A percentile compares a stretch with the other conserved stretches of the same genome.
Evolutionary conservation across 2,888 invertebrate genomes (phyloP).

Genomic region (Lasioglossum oenotherae): DNA sequence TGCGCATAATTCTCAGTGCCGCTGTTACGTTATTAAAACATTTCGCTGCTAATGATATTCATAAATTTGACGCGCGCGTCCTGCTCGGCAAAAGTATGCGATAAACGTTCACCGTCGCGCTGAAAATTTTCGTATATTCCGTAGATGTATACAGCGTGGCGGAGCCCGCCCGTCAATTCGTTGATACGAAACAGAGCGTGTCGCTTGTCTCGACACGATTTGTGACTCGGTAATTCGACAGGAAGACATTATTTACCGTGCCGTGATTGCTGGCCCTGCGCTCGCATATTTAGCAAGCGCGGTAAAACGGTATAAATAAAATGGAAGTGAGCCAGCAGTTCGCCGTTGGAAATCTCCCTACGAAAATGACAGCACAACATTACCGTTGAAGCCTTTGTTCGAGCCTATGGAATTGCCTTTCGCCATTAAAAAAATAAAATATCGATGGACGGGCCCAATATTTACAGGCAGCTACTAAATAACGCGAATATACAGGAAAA

Average conservation of each 20-base stretch:
- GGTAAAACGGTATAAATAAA: conserved; percentile 62
- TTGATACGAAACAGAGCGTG: conserved; percentile 32
- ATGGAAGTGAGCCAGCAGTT: conserved; percentile 60
- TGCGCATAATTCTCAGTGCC: not conserved
- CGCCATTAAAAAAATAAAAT: conserved; percentile 13
- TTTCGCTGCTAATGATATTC: not conserved
- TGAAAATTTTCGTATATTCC: conserved; percentile 4
- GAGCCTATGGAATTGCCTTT: not conserved
- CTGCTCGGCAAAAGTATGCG: not conserved
- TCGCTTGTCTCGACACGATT: conserved; percentile 30
- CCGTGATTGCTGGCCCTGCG: conserved; percentile 41
- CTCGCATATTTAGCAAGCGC: conserved; percentile 19
- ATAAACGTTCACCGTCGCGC: not conserved
- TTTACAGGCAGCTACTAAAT: not conserved
- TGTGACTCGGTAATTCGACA: conserved; percentile 64
- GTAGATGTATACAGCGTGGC: not conserved
- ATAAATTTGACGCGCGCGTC: not conserved
- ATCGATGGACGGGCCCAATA: not conserved
- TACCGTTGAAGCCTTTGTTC: conserved; percentile 11
- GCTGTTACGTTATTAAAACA: not conserved
- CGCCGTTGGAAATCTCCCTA: conserved; percentile 22
- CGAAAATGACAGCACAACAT: conserved; percentile 30
- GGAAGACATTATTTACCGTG: conserved; percentile 73
- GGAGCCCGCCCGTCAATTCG: not conserved
- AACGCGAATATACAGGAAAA: not conserved